phyloP scores from a whole-genome alignment of 2,888 invertebrate species.

The Drosophila emarginata region DNA sequence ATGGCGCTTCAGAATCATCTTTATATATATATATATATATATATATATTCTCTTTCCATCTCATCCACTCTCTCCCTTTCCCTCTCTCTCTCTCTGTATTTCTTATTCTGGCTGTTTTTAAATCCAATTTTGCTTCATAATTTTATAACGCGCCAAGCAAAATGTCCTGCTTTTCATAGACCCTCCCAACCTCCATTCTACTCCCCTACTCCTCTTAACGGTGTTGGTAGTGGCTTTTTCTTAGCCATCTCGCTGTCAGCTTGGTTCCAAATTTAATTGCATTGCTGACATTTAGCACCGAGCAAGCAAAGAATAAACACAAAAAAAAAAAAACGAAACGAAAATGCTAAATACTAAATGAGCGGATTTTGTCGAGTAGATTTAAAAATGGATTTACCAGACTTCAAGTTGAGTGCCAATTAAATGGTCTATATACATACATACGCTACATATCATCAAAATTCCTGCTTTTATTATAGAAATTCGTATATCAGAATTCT shows the following conservation, averaged over 20 bases:
- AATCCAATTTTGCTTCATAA: slow-evolving; percentile 72
- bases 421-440: background rate
- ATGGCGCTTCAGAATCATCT: slow-evolving; percentile 43
- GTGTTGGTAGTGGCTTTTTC: background rate
- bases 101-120: slow-evolving; percentile 52
- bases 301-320: slow-evolving; percentile 37
- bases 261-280: slow-evolving; percentile 69
- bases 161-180: background rate
- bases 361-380: slow-evolving; percentile 18
- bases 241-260: slow-evolving; percentile 16
- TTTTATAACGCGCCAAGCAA: slow-evolving; percentile 59
- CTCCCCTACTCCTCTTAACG: background rate
- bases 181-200: background rate
- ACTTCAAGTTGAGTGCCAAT: slow-evolving; percentile 3
- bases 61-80: slow-evolving; percentile 2
- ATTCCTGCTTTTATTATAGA: background rate
- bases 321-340: slow-evolving; percentile 12
- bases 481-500: too few relatives aligned
- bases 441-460: background rate
- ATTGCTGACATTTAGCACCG: slow-evolving; percentile 72
- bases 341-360: slow-evolving; percentile 28
- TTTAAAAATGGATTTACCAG: slow-evolving; percentile 14
- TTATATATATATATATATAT: too few relatives aligned
- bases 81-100: slow-evolving; percentile 17
- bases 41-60: too few relatives aligned